phyloP scores from a whole-genome alignment of 2,888 invertebrate species.

The Frankliniella fusca region DNA sequence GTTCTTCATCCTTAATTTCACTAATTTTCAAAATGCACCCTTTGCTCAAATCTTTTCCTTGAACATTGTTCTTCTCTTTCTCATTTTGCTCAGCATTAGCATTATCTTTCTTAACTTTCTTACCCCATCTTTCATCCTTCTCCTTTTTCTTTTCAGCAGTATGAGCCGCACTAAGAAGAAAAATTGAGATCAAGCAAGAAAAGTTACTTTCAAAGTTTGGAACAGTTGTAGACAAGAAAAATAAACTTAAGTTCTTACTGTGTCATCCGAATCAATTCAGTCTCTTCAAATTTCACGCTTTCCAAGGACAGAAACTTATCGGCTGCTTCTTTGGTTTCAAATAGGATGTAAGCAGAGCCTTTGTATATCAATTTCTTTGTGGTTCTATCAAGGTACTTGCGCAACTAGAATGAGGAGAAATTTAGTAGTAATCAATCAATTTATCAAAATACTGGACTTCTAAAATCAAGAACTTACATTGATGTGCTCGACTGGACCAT shows the following conservation, averaged over 20 bases:
- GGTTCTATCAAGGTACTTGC: slow-evolving; percentile 58
- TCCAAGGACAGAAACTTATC: slow-evolving; percentile 70
- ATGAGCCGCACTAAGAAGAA: slow-evolving; percentile 39
- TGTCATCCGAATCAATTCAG: slow-evolving; percentile 63
- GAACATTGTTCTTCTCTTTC: slow-evolving; percentile 43
- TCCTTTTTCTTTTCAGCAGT: slow-evolving; percentile 40
- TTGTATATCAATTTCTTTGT: slow-evolving; percentile 69
- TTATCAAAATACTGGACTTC: background rate
- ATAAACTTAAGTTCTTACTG: slow-evolving; percentile 51
- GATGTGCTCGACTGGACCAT: slow-evolving; percentile 53
- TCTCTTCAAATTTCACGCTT: slow-evolving; percentile 62
- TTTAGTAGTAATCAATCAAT: background rate
- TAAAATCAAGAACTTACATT: slow-evolving; percentile 44
- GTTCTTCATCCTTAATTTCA: slow-evolving; percentile 55
- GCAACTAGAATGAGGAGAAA: slow-evolving; percentile 46
- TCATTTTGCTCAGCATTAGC: slow-evolving; percentile 38
- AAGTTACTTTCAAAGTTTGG: background rate
- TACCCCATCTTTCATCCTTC: slow-evolving; percentile 35
- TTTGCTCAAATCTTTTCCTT: slow-evolving; percentile 51
- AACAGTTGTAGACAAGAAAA: background rate
- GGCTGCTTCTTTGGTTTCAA: slow-evolving; percentile 74
- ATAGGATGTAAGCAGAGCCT: slow-evolving; percentile 89
- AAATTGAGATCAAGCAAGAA: slow-evolving; percentile 28
- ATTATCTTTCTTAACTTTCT: slow-evolving; percentile 38
- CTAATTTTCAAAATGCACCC: slow-evolving; percentile 67